A percentile compares a stretch with the other conserved stretches of the same genome.
Evolutionary conservation across 2,797 vertebrate genomes (phyloP).

Genomic region (Otus scops): DNA sequence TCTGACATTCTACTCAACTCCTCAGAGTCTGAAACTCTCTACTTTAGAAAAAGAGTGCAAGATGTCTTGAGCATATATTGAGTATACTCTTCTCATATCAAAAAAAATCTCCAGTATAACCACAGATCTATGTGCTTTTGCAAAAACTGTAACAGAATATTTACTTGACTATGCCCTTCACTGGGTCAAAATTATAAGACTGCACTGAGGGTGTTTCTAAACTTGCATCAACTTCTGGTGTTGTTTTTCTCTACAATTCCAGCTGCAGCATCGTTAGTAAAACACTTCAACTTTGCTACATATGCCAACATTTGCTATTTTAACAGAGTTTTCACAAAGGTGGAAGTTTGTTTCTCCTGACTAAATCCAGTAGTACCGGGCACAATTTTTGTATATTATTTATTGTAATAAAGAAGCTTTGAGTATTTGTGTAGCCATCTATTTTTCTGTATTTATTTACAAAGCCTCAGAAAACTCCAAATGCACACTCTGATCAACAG

Average conservation of each 20-base stretch:
- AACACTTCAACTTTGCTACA: background rate
- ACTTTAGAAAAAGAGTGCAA: background rate
- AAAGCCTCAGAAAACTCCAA: background rate
- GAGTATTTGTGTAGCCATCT: background rate
- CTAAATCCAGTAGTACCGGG: background rate
- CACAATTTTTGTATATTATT: background rate
- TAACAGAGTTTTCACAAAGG: background rate
- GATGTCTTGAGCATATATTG: background rate
- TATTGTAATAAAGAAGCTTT: background rate
- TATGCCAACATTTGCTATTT: background rate
- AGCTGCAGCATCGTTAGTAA: background rate
- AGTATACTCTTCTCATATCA: background rate
- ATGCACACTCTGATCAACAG: background rate
- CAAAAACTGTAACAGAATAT: background rate
- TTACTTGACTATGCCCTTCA: background rate
- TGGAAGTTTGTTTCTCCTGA: background rate
- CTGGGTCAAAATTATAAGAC: background rate
- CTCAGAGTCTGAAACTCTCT: background rate
- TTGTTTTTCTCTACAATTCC: background rate
- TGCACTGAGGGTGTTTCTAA: rapidly evolving
- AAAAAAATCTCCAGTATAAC: background rate
- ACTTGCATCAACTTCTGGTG: background rate
- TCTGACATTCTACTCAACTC: background rate
- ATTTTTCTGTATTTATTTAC: background rate
- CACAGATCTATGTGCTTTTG: background rate